phyloP scores from a whole-genome alignment of 2,888 invertebrate species.

The Dasysyrphus albostriatus region DNA sequence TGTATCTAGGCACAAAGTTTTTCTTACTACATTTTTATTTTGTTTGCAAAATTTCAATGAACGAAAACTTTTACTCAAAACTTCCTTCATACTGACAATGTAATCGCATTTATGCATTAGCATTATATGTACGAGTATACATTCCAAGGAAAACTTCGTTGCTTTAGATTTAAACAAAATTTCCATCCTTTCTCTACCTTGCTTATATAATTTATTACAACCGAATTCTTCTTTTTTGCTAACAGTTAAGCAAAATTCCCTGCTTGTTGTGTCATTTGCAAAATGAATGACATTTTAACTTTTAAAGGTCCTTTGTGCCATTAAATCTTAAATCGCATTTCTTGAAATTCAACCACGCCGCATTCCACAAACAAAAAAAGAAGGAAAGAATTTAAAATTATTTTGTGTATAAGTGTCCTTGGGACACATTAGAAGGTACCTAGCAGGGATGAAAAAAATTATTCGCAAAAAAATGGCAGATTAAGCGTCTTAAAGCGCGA shows the following conservation, averaged over 20 bases:
- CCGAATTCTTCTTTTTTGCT: neutral
- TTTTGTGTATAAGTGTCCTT: slow-evolving; percentile 48
- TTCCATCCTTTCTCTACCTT: neutral
- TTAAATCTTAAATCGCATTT: slow-evolving; percentile 48
- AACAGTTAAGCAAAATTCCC: neutral
- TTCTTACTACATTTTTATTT: no score
- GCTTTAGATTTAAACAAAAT: neutral
- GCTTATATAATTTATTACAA: neutral
- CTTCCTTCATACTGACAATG: neutral
- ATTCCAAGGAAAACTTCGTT: neutral
- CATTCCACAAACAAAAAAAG: slow-evolving; percentile 26
- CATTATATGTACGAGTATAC: neutral
- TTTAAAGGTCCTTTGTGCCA: slow-evolving; percentile 35
- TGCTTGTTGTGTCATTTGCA: neutral
- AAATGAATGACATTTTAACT: slow-evolving; percentile 37
- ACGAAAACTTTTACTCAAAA: neutral
- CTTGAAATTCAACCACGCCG: slow-evolving; percentile 29
- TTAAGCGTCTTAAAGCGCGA: slow-evolving; percentile 30
- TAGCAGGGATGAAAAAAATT: slow-evolving; percentile 18
- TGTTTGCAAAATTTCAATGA: neutral
- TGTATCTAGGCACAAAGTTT: no score
- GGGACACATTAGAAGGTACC: slow-evolving; percentile 14
- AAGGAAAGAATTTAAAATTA: slow-evolving; percentile 33
- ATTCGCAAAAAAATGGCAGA: slow-evolving; percentile 43
- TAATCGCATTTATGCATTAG: slow-evolving; percentile 18